Percentiles rank a stretch among this genome's conserved stretches.
Evolutionary conservation across 2,888 invertebrate genomes (phyloP).

Genomic region (Leucozona laternaria): DNA sequence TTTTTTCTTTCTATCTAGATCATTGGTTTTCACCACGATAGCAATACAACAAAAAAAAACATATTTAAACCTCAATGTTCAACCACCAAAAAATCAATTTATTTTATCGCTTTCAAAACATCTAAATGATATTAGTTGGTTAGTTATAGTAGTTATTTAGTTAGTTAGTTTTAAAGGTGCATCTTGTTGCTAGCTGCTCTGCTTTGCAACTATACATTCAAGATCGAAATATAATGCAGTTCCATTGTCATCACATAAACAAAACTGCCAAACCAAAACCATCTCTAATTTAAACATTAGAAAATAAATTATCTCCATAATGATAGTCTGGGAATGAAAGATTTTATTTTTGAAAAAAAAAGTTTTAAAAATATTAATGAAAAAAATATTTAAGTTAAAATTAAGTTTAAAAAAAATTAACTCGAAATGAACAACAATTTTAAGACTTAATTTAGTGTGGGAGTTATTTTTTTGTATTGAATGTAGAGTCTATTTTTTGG

Average conservation of each 20-base stretch:
- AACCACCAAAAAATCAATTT: constrained; percentile 71
- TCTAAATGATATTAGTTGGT: constrained; percentile 52
- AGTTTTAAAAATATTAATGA: too few species aligned
- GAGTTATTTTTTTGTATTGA: too few species aligned
- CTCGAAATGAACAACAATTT: too few species aligned
- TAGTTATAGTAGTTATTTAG: not conserved
- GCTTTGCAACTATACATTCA: not conserved
- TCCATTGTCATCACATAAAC: not conserved
- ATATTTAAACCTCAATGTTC: constrained; percentile 68
- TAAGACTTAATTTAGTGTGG: too few species aligned
- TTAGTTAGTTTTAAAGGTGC: constrained; percentile 33
- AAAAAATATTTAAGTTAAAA: too few species aligned
- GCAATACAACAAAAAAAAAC: not conserved
- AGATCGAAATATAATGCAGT: constrained; percentile 52
- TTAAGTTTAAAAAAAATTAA: too few species aligned
- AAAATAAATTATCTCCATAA: constrained; percentile 53
- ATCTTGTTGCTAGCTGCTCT: constrained; percentile 27
- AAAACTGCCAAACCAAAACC: constrained; percentile 60
- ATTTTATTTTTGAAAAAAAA: not conserved
- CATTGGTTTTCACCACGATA: constrained; percentile 61
- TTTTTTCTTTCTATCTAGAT: constrained; percentile 52
- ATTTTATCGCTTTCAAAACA: constrained; percentile 46
- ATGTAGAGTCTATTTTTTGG: too few species aligned
- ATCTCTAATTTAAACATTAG: constrained; percentile 31
- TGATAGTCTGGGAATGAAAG: not conserved